These are phyloP conservation scores for Graptemys geographica DNA, from an alignment of 2,797 vertebrate genomes.

Conservation along the genomic window DNA sequence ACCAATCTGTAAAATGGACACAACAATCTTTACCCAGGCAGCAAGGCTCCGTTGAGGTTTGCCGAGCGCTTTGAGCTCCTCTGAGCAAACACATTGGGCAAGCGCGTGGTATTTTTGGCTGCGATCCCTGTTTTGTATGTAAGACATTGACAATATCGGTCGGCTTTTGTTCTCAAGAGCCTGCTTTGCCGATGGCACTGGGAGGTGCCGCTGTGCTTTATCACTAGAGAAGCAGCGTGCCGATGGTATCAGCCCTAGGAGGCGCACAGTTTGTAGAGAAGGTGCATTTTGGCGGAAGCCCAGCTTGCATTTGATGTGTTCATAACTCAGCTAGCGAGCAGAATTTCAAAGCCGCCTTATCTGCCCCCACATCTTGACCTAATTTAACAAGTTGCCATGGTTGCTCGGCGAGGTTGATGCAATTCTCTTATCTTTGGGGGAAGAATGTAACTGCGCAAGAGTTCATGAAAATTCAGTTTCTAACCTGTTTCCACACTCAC, in stretches of 20 bases:
- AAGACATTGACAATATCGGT: not conserved
- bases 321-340: slow-evolving; percentile 64
- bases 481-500: slow-evolving; percentile 49
- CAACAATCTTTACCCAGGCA: not conserved
- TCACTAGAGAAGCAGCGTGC: slow-evolving; percentile 42
- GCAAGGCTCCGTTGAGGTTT: not conserved
- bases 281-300: slow-evolving; percentile 80
- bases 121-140: not conserved
- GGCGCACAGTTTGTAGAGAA: slow-evolving; percentile 67
- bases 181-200: slow-evolving; percentile 43
- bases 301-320: slow-evolving; percentile 77
- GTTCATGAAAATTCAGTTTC: slow-evolving; percentile 70
- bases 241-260: slow-evolving; percentile 74
- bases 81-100: not conserved
- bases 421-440: slow-evolving; percentile 79
- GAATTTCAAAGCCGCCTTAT: slow-evolving; percentile 78
- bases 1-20: not conserved
- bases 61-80: rapidly evolving
- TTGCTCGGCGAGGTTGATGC: slow-evolving; percentile 77
- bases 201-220: slow-evolving; percentile 40
- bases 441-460: slow-evolving; percentile 70
- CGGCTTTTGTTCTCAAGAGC: not conserved
- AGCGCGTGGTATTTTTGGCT: rapidly evolving
- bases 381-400: slow-evolving; percentile 84
- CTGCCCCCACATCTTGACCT: slow-evolving; percentile 85